phyloP scores from a whole-genome alignment of 2,113 vertebrate species.

The Triplophysa siluroides region DNA sequence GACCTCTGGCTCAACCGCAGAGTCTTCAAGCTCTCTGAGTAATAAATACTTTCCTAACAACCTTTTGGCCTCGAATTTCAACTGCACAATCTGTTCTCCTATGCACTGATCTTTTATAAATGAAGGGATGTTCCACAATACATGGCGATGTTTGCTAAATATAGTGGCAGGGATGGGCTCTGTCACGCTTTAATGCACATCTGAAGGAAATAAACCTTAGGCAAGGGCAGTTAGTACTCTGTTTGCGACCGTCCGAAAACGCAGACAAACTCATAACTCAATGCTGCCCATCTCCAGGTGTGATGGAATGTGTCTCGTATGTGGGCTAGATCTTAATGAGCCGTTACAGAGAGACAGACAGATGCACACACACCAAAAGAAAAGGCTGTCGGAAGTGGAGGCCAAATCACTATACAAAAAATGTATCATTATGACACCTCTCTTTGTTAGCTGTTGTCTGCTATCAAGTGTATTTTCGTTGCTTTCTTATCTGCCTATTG shows the following conservation, averaged over 20 bases:
- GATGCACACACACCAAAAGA: conserved; percentile 28
- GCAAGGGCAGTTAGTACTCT: conserved; percentile 24
- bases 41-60: conserved; percentile 18
- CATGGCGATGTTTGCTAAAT: conserved; percentile 16
- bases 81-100: not conserved
- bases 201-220: not conserved
- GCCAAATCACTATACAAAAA: conserved; percentile 39
- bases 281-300: conserved; percentile 37
- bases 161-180: conserved; percentile 12
- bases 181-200: not conserved
- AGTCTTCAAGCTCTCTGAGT: not conserved
- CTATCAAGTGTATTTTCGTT: conserved; percentile 61
- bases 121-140: not conserved
- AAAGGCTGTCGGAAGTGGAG: conserved; percentile 30
- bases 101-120: not conserved
- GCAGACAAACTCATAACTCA: conserved; percentile 10
- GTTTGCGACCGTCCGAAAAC: conserved; percentile 3
- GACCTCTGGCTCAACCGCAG: conserved; percentile 17
- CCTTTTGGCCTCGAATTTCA: not conserved
- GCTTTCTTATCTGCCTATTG: conserved; percentile 61
- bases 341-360: conserved; percentile 37
- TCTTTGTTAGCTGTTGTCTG: conserved; percentile 39
- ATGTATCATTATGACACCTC: conserved; percentile 46
- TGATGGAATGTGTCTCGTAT: conserved; percentile 22
- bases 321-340: conserved; percentile 43